Conservation (phyloP, 2,888 invertebrate species). For the Eumerus sabulonum region DNA sequence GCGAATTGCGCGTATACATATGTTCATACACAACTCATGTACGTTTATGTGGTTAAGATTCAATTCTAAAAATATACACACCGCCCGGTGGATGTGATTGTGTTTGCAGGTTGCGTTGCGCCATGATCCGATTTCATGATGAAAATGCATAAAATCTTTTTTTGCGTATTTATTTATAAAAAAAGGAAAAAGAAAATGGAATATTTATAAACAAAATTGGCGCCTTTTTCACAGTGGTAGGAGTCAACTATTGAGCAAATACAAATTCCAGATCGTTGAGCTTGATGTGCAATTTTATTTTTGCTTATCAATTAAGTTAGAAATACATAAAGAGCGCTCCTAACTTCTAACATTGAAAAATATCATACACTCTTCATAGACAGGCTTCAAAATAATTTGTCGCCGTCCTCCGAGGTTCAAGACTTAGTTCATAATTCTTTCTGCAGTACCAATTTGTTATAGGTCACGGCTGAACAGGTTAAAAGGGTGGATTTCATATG, state of each 20-base stretch:
- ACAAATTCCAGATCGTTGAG: conserved; percentile 7
- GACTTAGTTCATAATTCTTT: too few relatives aligned
- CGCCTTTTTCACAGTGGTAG: conserved; percentile 41
- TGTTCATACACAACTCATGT: neutral
- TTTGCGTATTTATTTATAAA: neutral
- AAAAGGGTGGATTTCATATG: too few relatives aligned
- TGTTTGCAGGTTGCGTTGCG: conserved; percentile 29
- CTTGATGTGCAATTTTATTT: conserved; percentile 18
- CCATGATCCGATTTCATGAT: conserved; percentile 31
- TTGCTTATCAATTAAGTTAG: neutral
- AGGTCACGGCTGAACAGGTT: too few relatives aligned
- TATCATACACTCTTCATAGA: too few relatives aligned
- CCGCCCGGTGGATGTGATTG: conserved; percentile 51
- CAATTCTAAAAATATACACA: conserved; percentile 54
- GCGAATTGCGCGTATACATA: conserved; percentile 25
- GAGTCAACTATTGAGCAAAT: conserved; percentile 18
- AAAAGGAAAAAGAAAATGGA: conserved; percentile 12
- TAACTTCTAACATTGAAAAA: too few relatives aligned
- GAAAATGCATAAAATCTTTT: conserved; percentile 48
- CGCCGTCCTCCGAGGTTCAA: too few relatives aligned
- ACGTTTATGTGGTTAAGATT: neutral
- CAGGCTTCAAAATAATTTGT: too few relatives aligned
- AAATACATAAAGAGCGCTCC: too few relatives aligned
- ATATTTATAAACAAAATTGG: conserved; percentile 42
- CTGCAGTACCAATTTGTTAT: too few relatives aligned